Percentiles rank a stretch among this genome's conserved stretches.
phyloP scores from a whole-genome alignment of 1,140 invertebrate species.

The Prorops nasuta region DNA sequence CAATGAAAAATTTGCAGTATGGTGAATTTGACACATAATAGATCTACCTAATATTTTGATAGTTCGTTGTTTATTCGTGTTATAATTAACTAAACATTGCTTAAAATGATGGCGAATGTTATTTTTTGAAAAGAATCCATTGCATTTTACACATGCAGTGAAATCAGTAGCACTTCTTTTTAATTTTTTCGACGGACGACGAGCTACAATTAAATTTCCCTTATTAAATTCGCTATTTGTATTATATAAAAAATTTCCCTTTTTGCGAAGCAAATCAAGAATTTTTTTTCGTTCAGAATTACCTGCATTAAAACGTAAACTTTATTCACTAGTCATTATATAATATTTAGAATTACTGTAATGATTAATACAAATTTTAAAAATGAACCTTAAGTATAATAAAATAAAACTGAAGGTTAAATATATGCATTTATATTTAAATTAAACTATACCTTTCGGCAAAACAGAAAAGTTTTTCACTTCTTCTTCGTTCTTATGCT shows the following conservation, averaged over 20 bases:
- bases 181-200: constrained; percentile 1
- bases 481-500: no score
- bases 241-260: constrained; percentile 14
- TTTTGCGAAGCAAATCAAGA: constrained; percentile 6
- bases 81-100: not conserved
- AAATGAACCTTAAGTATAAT: no score
- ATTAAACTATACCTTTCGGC: no score
- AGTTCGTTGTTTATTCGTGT: not conserved
- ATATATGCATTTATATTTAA: no score
- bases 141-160: constrained; percentile 5
- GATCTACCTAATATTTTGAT: not conserved
- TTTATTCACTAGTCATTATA: no score
- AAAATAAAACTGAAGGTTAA: no score
- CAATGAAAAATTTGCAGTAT: not conserved
- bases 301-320: no score
- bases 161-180: not conserved
- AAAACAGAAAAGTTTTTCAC: no score
- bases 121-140: constrained; percentile 7
- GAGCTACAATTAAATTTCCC: constrained; percentile 5
- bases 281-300: not conserved
- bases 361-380: no score
- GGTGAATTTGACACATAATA: constrained; percentile 6
- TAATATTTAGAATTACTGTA: no score
- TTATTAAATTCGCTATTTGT: constrained; percentile 3
- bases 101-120: constrained; percentile 12